Conservation (phyloP, 1,140 invertebrate genomes). For the Drosophila saltans region DNA sequence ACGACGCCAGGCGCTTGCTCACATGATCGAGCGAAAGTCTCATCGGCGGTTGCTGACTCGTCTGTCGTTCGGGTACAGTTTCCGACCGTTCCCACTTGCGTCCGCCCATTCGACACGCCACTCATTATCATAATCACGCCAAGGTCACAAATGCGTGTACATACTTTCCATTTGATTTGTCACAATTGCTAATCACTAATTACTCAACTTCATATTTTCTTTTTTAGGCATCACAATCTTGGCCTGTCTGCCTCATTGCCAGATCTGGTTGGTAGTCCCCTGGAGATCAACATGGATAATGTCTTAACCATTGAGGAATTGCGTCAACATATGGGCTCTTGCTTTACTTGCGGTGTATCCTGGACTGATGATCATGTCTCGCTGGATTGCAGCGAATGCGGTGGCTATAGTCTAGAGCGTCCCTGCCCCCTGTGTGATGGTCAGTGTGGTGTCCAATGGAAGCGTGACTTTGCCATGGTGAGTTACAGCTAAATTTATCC, state of each 20-base stretch:
- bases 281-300: constrained; percentile 83
- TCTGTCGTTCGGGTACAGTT: constrained; percentile 54
- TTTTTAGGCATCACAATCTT: constrained; percentile 76
- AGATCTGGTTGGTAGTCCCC: constrained; percentile 78
- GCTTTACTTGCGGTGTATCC: constrained; percentile 92
- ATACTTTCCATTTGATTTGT: constrained; percentile 33
- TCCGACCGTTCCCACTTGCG: neutral
- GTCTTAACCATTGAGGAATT: constrained; percentile 89
- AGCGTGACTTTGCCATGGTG: constrained; percentile 90
- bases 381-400: constrained; percentile 92
- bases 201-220: constrained; percentile 27
- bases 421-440: constrained; percentile 92
- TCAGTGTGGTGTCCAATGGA: constrained; percentile 89
- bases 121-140: constrained; percentile 78
- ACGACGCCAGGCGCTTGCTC: constrained; percentile 49
- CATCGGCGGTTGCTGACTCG: constrained; percentile 18
- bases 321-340: constrained; percentile 87
- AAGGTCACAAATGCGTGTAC: constrained; percentile 50
- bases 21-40: constrained; percentile 77
- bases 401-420: constrained; percentile 90
- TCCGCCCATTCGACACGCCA: constrained; percentile 26
- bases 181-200: constrained; percentile 46
- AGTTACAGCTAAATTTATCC: constrained; percentile 56
- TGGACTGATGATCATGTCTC: constrained; percentile 92
- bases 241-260: constrained; percentile 80